Conservation (phyloP, 2,888 invertebrate species). For the Latheticus oryzae region DNA sequence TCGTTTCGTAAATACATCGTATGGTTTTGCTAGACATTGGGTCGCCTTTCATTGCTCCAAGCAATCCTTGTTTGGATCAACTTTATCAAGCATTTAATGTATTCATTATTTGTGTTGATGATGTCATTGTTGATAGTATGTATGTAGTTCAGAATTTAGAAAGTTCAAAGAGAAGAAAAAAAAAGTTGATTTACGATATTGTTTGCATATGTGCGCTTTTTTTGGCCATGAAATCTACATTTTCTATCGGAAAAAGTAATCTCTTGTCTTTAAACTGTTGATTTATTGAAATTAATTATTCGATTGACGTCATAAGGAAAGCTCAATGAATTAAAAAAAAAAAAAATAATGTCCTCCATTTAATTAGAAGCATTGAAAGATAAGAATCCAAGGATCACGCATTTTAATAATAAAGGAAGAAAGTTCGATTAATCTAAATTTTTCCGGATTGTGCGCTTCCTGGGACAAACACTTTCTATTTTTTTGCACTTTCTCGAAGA, state of each 20-base stretch:
- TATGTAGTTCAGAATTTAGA: constrained; percentile 18
- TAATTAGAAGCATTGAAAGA: not conserved
- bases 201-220: constrained; percentile 8
- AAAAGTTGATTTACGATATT: constrained; percentile 16
- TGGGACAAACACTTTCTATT: constrained; percentile 24
- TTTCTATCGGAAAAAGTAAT: constrained; percentile 8
- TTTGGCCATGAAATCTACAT: constrained; percentile 1
- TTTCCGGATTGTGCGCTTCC: constrained; percentile 29
- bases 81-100: constrained; percentile 16
- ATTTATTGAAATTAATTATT: constrained; percentile 1
- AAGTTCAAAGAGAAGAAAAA: constrained; percentile 11
- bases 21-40: constrained; percentile 18
- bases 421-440: constrained; percentile 25
- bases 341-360: not conserved
- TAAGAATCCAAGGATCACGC: not conserved
- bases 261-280: not conserved
- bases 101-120: constrained; percentile 18
- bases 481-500: constrained; percentile 29
- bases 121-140: too few species aligned
- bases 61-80: constrained; percentile 28
- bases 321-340: constrained; percentile 14
- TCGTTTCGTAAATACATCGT: constrained; percentile 21
- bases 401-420: constrained; percentile 12
- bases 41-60: constrained; percentile 29
- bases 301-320: constrained; percentile 9